A percentile compares a stretch with the other conserved stretches of the same genome.
Conservation (phyloP, 2,888 invertebrate species). For the Acrocera orbiculus region DNA sequence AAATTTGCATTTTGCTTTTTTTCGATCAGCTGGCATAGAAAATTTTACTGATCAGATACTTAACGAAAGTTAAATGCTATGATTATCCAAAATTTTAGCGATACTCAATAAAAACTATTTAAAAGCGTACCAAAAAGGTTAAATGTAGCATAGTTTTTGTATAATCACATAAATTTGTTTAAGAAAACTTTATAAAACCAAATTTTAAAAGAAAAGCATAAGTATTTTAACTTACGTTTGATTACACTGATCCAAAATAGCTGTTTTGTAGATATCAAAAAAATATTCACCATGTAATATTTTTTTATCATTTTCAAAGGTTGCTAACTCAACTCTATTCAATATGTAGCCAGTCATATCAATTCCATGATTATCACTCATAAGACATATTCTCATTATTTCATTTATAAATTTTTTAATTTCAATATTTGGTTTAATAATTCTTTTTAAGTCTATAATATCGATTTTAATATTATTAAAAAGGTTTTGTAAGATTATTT, state of each 20-base stretch:
- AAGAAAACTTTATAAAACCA: too few relatives aligned
- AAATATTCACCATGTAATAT: constrained; percentile 26
- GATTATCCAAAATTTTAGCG: too few relatives aligned
- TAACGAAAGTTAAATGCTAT: too few relatives aligned
- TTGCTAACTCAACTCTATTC: constrained; percentile 8
- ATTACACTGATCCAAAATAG: constrained; percentile 17
- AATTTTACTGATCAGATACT: too few relatives aligned
- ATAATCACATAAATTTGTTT: too few relatives aligned
- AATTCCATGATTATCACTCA: constrained; percentile 7
- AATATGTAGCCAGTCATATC: constrained; percentile 11
- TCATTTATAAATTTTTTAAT: constrained; percentile 11
- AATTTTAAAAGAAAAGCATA: too few relatives aligned
- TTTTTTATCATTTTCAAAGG: constrained; percentile 9
- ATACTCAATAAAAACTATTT: too few relatives aligned
- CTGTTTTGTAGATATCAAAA: constrained; percentile 19
- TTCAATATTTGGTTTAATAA: constrained; percentile 8
- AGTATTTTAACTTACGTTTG: constrained; percentile 11
- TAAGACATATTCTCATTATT: constrained; percentile 13
- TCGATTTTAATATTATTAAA: constrained; percentile 12
- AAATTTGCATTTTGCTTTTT: too few relatives aligned
- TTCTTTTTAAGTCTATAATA: constrained; percentile 6
- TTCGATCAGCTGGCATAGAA: too few relatives aligned
- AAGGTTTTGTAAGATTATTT: constrained; percentile 10
- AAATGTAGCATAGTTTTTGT: too few relatives aligned
- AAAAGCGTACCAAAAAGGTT: too few relatives aligned